Base-by-base conservation (phyloP, 1,140 invertebrate species). In the Pararge aegeria region DNA sequence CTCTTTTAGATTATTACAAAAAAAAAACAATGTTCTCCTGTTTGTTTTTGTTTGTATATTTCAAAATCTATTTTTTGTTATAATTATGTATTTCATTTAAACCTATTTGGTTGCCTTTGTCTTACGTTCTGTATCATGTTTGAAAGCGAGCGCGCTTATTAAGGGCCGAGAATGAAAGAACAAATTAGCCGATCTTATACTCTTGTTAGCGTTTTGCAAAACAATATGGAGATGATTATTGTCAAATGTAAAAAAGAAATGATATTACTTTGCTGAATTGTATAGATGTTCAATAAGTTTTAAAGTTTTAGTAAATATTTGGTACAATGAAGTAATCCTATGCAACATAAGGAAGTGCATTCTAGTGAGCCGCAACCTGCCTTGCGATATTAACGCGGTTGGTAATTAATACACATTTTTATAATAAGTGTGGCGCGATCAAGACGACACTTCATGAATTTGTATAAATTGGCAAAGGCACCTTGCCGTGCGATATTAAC, bases 131-230 rank as follows among this genome's bases (percentile, higher is more conserved):
- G 42, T 57, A 40, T 54, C 42, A 48, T 59, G 49, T 53, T 20
- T 34, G 40, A 24, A 24, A 24, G 24, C 24, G 24, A 56, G 34
- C 20, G 38, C 49, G 42, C 56, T 60, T 63, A 46, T 19, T 12
- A 58, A 55, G 65, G 56, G 61, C 48, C 44, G 38, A 52, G 24
- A 20, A 66, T 61, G 61, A 68, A 48, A 67, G 80, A 84, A 80
- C 81, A 84, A 84, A 83, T 46, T 60, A 73, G 60, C 72, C 67
- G 68, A 73, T 73, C 70, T 68, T 80, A 80, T 80, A 73, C 65
- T 69, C 66, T 67, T 61, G 68, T 58, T 72, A 74, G 66, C 52
- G 72, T 73, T 70, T 73, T 71, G 71, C 64, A 67, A 61, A 20
- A 71, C 72, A 73, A 70, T 67, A 72, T 55, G 56, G 77, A 80